These are phyloP conservation scores for Microplitis deprimator DNA, from an alignment of 2,888 invertebrate genomes.

Conservation along the genomic window DNA sequence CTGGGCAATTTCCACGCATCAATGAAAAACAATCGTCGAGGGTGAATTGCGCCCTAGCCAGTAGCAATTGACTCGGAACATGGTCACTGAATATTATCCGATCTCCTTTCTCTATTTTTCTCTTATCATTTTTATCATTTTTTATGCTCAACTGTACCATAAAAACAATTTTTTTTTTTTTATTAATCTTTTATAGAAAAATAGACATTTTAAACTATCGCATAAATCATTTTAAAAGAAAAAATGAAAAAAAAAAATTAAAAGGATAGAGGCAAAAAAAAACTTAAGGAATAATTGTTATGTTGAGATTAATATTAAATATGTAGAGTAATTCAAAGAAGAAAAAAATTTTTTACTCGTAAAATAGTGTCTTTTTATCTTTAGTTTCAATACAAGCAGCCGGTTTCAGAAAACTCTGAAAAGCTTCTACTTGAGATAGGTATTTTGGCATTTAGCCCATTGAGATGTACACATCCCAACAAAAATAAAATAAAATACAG, in stretches of 20 bases:
- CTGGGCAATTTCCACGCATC: conserved; percentile 24
- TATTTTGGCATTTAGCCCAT: conserved; percentile 49
- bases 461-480: conserved; percentile 7
- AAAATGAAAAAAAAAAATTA: no score
- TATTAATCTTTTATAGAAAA: neutral
- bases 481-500: neutral
- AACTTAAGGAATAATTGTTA: no score
- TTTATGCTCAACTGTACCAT: neutral
- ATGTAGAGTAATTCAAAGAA: no score
- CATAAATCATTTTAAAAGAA: neutral
- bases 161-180: neutral
- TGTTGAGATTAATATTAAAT: no score
- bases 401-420: conserved; percentile 18
- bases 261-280: neutral
- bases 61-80: conserved; percentile 23
- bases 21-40: conserved; percentile 32
- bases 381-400: neutral
- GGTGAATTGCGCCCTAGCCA: conserved; percentile 23
- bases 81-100: conserved; percentile 28
- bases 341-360: neutral
- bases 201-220: neutral
- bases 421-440: conserved; percentile 32
- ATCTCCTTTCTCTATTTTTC: conserved; percentile 4
- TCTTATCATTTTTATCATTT: neutral
- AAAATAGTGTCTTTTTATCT: conserved; percentile 8